phyloP scores from a whole-genome alignment of 2,113 vertebrate species.

The Elaphurus davidianus region DNA sequence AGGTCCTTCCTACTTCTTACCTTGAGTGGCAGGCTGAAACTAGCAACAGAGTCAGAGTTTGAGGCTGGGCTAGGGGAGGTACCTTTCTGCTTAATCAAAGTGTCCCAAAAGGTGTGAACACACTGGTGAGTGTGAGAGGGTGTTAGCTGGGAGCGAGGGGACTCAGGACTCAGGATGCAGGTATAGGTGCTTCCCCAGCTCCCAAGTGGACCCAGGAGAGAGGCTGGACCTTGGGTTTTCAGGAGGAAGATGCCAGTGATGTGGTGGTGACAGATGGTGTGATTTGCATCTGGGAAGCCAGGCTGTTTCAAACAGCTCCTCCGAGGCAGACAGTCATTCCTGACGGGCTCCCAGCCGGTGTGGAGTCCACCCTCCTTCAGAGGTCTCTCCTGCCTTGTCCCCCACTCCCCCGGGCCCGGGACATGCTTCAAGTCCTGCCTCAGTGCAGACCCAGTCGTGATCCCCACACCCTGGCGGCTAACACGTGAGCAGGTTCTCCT shows the following conservation, averaged over 20 bases:
- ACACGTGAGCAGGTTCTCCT: background rate
- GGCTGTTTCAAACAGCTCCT: background rate
- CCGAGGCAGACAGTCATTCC: background rate
- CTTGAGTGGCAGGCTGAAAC: background rate
- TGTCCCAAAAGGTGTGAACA: background rate
- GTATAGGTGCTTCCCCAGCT: background rate
- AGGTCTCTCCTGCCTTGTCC: background rate
- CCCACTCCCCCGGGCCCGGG: accelerated
- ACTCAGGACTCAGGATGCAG: background rate
- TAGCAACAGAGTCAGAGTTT: background rate
- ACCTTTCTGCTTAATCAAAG: background rate
- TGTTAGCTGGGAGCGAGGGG: no score
- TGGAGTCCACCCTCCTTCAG: background rate
- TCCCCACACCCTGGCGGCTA: accelerated
- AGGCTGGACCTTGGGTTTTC: background rate
- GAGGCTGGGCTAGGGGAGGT: background rate
- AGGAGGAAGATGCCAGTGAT: background rate
- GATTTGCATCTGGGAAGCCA: slow-evolving; percentile 41
- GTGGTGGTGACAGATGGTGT: background rate
- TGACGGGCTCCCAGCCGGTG: background rate
- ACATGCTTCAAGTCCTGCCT: accelerated
- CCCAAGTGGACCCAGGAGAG: background rate
- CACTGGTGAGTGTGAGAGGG: background rate
- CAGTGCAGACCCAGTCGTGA: background rate
- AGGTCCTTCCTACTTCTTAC: background rate